Percentiles rank a stretch among this genome's conserved stretches.
Evolutionary conservation across 2,888 invertebrate species (phyloP).

Genomic region (Andricus quercusramuli): DNA sequence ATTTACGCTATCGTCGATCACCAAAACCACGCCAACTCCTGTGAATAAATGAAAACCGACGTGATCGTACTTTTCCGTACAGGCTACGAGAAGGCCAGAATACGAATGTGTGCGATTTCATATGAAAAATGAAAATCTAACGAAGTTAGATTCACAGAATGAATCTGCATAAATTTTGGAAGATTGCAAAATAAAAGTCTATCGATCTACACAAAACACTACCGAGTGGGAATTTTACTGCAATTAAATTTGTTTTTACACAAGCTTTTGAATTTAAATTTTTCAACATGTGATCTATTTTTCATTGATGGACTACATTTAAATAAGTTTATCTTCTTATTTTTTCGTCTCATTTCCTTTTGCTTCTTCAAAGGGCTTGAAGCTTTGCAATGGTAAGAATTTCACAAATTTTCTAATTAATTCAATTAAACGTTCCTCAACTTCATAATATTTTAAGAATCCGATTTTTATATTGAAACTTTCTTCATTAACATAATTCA

Average conservation of each 20-base stretch:
- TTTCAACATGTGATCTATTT: neutral
- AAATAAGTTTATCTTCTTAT: no score
- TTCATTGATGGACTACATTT: no score
- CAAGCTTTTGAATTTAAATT: neutral
- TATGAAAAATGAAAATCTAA: constrained; percentile 18
- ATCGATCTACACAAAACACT: neutral
- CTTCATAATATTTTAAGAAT: no score
- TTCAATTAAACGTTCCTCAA: no score
- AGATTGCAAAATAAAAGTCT: constrained; percentile 26
- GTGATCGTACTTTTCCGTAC: constrained; percentile 49
- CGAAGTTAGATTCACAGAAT: neutral
- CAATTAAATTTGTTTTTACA: neutral
- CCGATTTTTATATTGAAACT: no score
- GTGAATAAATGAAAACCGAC: constrained; percentile 63
- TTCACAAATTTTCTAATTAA: no score
- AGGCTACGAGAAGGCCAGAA: neutral
- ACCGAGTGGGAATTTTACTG: neutral
- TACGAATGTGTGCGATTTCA: constrained; percentile 13
- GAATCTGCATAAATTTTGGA: constrained; percentile 20
- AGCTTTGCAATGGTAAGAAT: no score
- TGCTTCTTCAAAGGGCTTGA: no score
- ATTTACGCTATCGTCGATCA: constrained; percentile 16
- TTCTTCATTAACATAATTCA: no score
- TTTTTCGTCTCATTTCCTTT: constrained; percentile 25
- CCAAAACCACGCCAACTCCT: constrained; percentile 58